Conservation (phyloP, 2,113 vertebrate genomes). For the Ceyx melanurus region DNA sequence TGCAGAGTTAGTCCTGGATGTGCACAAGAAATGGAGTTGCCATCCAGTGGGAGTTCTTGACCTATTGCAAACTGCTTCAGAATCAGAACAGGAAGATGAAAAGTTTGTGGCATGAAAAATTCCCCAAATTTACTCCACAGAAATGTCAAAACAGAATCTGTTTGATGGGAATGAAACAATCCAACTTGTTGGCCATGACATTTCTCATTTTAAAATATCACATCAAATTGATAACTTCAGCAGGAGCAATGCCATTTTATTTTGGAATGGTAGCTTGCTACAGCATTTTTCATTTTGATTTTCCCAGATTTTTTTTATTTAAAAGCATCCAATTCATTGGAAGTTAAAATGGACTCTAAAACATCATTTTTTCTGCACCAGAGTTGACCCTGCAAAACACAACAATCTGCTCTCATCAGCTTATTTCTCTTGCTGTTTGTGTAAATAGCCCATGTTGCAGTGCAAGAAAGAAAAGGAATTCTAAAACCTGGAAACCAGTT, state of each 20-base stretch:
- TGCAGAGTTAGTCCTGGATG: background rate
- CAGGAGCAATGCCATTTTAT: background rate
- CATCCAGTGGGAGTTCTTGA: conserved; percentile 21
- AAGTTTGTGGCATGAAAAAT: background rate
- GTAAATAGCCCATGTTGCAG: background rate
- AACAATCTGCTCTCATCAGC: background rate
- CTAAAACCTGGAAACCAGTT: background rate
- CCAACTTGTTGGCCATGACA: background rate
- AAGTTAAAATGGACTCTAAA: background rate
- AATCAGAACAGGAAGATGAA: background rate
- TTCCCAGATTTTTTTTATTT: background rate
- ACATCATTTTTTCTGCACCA: background rate
- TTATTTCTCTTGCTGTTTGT: background rate
- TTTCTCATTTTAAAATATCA: conserved; percentile 38
- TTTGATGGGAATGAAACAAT: conserved; percentile 20
- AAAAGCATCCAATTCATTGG: background rate
- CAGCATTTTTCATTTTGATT: background rate
- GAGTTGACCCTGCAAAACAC: background rate
- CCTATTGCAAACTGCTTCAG: conserved; percentile 10
- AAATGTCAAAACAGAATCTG: conserved; percentile 38
- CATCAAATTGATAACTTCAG: conserved; percentile 1
- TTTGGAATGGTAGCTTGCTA: background rate
- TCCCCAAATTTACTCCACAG: background rate
- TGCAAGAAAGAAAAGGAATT: background rate
- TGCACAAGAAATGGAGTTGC: background rate